Base-by-base conservation (phyloP, 1,140 invertebrate genomes). In the Solenopsis invicta region DNA sequence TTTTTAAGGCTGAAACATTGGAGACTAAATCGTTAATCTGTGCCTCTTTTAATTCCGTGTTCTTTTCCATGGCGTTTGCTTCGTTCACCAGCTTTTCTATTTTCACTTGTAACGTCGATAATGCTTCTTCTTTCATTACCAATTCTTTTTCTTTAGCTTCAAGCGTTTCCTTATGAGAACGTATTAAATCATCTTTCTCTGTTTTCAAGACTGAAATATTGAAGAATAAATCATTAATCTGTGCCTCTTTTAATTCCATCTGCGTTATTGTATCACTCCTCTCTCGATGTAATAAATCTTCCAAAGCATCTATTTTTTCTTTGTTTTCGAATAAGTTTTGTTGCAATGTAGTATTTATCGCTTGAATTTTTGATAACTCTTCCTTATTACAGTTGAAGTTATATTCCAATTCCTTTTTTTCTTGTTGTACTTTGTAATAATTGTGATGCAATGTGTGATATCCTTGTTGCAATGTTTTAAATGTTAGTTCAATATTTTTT, bases 281-380 rank as follows among this genome's bases (percentile, higher is more conserved):
- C 24, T 90, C 41, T 41, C 66, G 62, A 54, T 84, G 56, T 66
- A 75, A 72, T 87, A 78, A 56, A 81, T 56, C 16, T 34, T 91
- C 56, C 16, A 91, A 89, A 77, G 21, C 9, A 29, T 1, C 52
- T 78, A 87, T 81, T 5, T n/a, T 66, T 59, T 85, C 29, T 9
- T 85, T 13, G 69, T 41, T 62, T 59, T 89, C 50, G 52, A 24
- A 45, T 59, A 91, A 59, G 59, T 89, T 69, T 62, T 87, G 61
- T 66, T 91, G 21, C 41, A 91, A 87, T 4, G 34, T 72, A 56
- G 10, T 12, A 24, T 78, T 86, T 37, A 62, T 34, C 18, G 12
- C 66, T 67, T 67, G 34, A 76, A 12, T 80, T 41, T 75, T 45
- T 61, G 59, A 54, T 29, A 91, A 85, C 62, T 87, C 69, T 4